Evolutionary conservation across 92 coral and sea anemone genomes (phyloP), one percentile per base, ranked within the genome.

Genomic region (Zoanthus solanderi): DNA sequence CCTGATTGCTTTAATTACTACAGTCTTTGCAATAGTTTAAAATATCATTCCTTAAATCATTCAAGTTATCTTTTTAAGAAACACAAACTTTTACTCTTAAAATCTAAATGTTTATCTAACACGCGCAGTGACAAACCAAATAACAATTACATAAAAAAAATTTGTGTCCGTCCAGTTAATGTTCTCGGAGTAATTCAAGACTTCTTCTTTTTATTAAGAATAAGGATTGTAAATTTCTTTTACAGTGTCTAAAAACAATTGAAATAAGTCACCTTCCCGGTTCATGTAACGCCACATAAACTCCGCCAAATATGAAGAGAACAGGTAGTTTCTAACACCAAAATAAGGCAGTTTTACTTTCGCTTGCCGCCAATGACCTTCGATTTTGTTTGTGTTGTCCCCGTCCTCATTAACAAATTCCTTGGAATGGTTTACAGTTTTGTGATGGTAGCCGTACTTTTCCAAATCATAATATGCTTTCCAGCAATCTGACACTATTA

Each of bases 401-500:
- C 91, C 91, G 18, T 48, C 66, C 56, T 88, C 87, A 72, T 81
- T 88, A 18, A 88, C 91, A 88, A 88, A 88, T 72, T 88, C 87
- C 44, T 85, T 71, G 14, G 90, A 90, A 46, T 90, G 92, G 72
- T 86, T 87, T 17, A 87, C 85, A 17, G 67, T 83, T 83, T 46
- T 69, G 75, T 88, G 77, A 50, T 29, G 60, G 87, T 88, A 72
- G 60, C 85, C 84, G 72, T 88, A 87, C 31, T 81, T 82, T 15
- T 82, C 87, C 31, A 82, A 80, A 78, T 90, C 77, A 74, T 37
- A 46, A 67, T 90, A 90, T 12, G 92, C 92, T 56, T 85, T 90
- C 93, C 95, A 89, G 61, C 91, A 92, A 76, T 92, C 95, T 8
- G 95, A 92, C 56, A 90, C 78, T 31, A 91, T 87, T 83, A 77